These are phyloP conservation scores for Amorpha juglandis DNA, from an alignment of 2,888 invertebrate species.

Conservation along the genomic window DNA sequence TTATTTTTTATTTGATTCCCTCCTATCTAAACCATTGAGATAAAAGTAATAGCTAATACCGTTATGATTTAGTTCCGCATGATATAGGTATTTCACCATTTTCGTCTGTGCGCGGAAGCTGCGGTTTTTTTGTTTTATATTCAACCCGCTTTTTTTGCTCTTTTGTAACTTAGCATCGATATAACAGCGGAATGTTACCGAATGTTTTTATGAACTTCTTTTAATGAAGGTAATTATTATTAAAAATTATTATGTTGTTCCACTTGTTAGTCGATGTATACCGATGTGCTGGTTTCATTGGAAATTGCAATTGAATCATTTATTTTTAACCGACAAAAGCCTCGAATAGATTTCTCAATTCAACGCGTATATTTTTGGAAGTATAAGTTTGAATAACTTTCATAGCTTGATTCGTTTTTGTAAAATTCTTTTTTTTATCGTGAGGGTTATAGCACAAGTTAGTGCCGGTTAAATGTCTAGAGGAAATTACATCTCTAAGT, in stretches of 20 bases:
- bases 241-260: not conserved
- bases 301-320: not conserved
- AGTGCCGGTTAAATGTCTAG: too few relatives aligned
- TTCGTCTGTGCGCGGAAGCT: slow-evolving; percentile 30
- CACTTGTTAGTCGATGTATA: not conserved
- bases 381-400: too few relatives aligned
- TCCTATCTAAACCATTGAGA: slow-evolving; percentile 39
- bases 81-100: slow-evolving; percentile 32
- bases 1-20: slow-evolving; percentile 45
- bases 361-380: too few relatives aligned
- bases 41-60: slow-evolving; percentile 39
- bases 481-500: too few relatives aligned
- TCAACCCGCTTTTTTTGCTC: not conserved
- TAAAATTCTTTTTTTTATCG: too few relatives aligned
- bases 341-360: too few relatives aligned
- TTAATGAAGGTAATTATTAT: too few relatives aligned
- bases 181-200: not conserved
- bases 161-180: not conserved
- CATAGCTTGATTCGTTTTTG: too few relatives aligned
- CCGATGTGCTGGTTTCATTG: not conserved
- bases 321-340: not conserved
- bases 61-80: slow-evolving; percentile 40
- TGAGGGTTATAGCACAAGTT: too few relatives aligned
- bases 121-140: slow-evolving; percentile 44
- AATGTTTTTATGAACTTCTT: not conserved